phyloP scores from a whole-genome alignment of 1,140 invertebrate species.

The Kradibia gibbosae region DNA sequence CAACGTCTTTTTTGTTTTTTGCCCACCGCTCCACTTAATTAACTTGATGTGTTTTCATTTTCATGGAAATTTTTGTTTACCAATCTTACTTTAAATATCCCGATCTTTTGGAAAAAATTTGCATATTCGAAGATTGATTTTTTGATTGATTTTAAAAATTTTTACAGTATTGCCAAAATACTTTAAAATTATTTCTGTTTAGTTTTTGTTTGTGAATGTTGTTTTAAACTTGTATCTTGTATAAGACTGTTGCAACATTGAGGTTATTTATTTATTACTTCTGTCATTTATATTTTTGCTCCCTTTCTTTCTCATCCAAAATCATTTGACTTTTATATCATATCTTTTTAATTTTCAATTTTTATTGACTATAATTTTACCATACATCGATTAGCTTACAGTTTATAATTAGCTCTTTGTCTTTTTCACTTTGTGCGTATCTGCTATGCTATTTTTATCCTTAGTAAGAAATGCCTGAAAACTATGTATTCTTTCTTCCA shows the following conservation, averaged over 20 bases:
- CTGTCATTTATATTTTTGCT: background rate
- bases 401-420: constrained; percentile 49
- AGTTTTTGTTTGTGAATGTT: background rate
- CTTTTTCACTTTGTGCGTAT: constrained; percentile 42
- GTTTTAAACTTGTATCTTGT: background rate
- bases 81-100: background rate
- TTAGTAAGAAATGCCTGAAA: constrained; percentile 39
- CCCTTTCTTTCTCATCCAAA: too few relatives aligned
- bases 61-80: too few relatives aligned
- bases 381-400: constrained; percentile 34
- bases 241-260: background rate
- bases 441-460: constrained; percentile 38
- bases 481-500: constrained; percentile 9
- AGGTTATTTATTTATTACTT: constrained; percentile 32
- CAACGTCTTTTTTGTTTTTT: background rate
- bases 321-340: background rate
- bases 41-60: background rate
- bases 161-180: too few relatives aligned
- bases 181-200: constrained; percentile 14
- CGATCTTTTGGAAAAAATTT: background rate
- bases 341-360: background rate
- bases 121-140: too few relatives aligned
- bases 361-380: background rate
- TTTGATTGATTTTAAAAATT: too few relatives aligned
- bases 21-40: background rate